Base-by-base conservation (phyloP, 2,888 invertebrate species). In the Erebia palarica region DNA sequence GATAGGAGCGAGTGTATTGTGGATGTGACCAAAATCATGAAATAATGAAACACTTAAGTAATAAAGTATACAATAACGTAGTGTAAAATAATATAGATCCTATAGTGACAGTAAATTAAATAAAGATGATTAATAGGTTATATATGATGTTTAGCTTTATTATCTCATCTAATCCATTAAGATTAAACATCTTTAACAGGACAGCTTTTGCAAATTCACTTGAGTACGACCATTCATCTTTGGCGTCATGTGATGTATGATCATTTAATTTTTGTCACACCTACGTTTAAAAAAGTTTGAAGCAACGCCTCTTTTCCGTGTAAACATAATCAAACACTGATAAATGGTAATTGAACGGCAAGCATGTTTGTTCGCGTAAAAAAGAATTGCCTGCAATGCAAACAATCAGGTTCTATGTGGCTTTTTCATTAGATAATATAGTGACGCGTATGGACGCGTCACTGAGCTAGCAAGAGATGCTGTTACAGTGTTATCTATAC, bases 321-420 rank as follows among this genome's bases (percentile, higher is more conserved):
- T 61, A 59, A 71, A 71, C 70, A 68, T 70, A 60, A 76, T 75
- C 69, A 64, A 70, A 68, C 70, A 5, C 58, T 72, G 74, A 79
- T 80, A 78, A 77, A 74, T 74, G 79, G 77, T 83, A 84, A 82
- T 80, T 80, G 78, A 78, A 75, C 73, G 71, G 70, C 71, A 73
- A 77, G 58, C 78, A 75, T 78, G 75, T 76, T 75, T 79, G 71
- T 75, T 71, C 69, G 49, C 69, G 65, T 74, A 78, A 80, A 83
- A 83, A 83, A 84, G 81, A 82, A 75, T 68, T 79, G 77, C 77
- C 75, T 55, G 65, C 72, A 69, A 63, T 51, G 70, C 74, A 79
- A 78, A 79, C 78, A 78, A 73, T 72, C 71, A 59, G 59, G 60
- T 21, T 69, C 73, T 67, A 27, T 49, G 63, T 68, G 71, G 60